Evolutionary conservation across 2,113 vertebrate genomes (phyloP), one percentile per base, ranked within the genome.

Genomic region (Neolamprologus modestus): DNA sequence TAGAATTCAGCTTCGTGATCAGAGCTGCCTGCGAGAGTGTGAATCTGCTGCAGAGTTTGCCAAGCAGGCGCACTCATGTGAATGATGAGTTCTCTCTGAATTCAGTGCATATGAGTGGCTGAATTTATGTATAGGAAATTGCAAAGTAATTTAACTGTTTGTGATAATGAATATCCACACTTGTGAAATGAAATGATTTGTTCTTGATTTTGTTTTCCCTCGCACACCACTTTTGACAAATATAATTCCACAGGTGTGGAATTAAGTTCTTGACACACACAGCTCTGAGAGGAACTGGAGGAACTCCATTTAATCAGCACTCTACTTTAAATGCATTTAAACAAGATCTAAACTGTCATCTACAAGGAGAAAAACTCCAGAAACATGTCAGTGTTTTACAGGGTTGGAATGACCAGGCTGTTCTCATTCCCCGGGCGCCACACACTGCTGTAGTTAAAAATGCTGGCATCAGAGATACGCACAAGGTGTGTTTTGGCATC

Each of bases 321-420:
- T 82, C 68, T 83, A 89, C 71, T 85, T 85, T 76, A 87, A 83
- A 40, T 90, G 88, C 61, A 84, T 87, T 93, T 86, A 88, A 89
- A 91, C 84, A 78, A 82, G 66, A 78, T 85, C 82, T 57, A 87
- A 87, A 90, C 87, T 79, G 88, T 40, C 87, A 89, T 88, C 85
- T 63, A 59, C 10, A n/a, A 28, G 47, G 24, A 90, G 79, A 85
- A 87, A 66, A 89, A 71, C 71, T 84, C 86, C 80, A 78, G 35
- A 87, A 79, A 33, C 55, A 85, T 90, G 88, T 90, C 88, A 81
- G 90, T 84, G 82, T 83, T 83, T 35, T 73, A 53, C 76, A 66
- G 24, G 8, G 78, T 57, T 86, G 57, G 66, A 91, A 78, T 82
- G 63, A 8, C 28, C 3, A 83, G 73, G 3, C 2, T 50, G 73